Evolutionary conservation across 2,888 invertebrate genomes (phyloP).

Genomic region (Drosophila kuntzei): DNA sequence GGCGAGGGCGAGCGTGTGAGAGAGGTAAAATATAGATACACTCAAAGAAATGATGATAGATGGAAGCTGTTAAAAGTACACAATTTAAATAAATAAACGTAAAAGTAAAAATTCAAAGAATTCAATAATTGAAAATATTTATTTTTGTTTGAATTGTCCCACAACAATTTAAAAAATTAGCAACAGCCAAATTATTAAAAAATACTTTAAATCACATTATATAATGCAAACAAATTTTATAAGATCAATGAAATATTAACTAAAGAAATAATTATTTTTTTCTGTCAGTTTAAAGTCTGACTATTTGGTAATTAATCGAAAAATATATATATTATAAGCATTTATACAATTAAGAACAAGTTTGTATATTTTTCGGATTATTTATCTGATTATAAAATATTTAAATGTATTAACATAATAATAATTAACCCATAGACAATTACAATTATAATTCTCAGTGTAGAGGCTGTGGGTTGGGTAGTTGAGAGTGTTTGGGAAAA

Average conservation of each 20-base stretch:
- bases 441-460: slow-evolving; percentile 1
- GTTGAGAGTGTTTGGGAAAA: slow-evolving; percentile 64
- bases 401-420: neutral
- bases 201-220: neutral
- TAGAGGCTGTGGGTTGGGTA: slow-evolving; percentile 15
- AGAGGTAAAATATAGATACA: slow-evolving; percentile 1
- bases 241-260: too few relatives aligned
- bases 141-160: too few relatives aligned
- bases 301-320: too few relatives aligned
- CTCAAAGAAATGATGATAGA: slow-evolving; percentile 1
- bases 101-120: neutral
- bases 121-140: too few relatives aligned
- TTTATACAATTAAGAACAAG: too few relatives aligned
- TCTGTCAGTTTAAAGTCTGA: too few relatives aligned
- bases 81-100: neutral
- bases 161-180: neutral
- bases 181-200: neutral
- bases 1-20: neutral
- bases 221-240: neutral
- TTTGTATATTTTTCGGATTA: too few relatives aligned
- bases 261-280: too few relatives aligned
- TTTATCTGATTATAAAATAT: too few relatives aligned
- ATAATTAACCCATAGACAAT: neutral
- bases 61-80: too few relatives aligned
- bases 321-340: neutral